Percentiles rank a stretch among this genome's conserved stretches.
phyloP scores from a whole-genome alignment of 2,888 invertebrate genomes.

The Eupithecia insigniata region DNA sequence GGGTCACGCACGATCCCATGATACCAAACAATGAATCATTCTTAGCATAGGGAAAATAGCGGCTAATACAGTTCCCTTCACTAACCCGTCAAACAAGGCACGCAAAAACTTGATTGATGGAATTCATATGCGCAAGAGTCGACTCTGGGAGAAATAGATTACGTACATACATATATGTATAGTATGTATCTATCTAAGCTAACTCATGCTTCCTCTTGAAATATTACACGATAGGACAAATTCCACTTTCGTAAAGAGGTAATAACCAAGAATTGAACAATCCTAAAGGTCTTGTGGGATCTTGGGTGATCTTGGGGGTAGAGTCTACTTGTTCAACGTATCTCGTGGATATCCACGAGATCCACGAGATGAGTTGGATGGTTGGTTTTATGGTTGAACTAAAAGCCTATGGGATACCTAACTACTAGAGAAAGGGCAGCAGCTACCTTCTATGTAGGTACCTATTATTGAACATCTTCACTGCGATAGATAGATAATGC shows the following conservation, averaged over 20 bases:
- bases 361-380: too few relatives aligned
- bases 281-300: too few relatives aligned
- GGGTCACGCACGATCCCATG: conserved; percentile 1
- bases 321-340: too few relatives aligned
- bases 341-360: too few relatives aligned
- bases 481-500: too few relatives aligned
- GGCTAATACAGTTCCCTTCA: conserved; percentile 32
- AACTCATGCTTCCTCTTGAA: background rate
- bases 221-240: background rate
- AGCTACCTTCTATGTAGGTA: too few relatives aligned
- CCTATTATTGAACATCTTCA: too few relatives aligned
- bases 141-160: background rate
- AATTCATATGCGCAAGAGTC: conserved; percentile 23
- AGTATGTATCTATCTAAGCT: background rate
- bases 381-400: too few relatives aligned
- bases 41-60: conserved; percentile 32
- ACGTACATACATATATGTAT: too few relatives aligned
- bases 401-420: too few relatives aligned
- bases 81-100: conserved; percentile 28
- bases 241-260: background rate
- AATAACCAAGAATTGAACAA: background rate
- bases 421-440: too few relatives aligned
- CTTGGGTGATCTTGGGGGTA: too few relatives aligned
- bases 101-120: conserved; percentile 42
- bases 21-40: conserved; percentile 23